phyloP scores from a whole-genome alignment of 2,797 vertebrate genomes.

The Xiphorhynchus erythropygius region DNA sequence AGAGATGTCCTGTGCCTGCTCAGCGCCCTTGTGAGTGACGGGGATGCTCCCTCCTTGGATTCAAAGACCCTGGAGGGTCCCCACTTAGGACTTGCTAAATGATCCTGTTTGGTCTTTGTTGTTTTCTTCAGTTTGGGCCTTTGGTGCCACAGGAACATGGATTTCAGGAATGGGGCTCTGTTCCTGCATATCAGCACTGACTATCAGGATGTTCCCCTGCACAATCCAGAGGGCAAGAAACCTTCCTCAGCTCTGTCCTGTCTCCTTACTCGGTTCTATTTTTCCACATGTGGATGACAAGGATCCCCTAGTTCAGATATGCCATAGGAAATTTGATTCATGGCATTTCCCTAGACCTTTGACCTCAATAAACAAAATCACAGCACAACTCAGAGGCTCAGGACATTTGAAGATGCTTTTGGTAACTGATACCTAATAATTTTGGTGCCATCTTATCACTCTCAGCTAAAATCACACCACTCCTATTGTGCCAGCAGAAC shows the following conservation, averaged over 20 bases:
- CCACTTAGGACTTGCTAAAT: not conserved
- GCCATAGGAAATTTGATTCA: not conserved
- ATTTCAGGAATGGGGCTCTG: not conserved
- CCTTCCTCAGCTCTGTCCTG: not conserved
- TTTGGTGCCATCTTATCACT: not conserved
- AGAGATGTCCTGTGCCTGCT: not conserved
- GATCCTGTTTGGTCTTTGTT: not conserved
- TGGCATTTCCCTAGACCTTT: not conserved
- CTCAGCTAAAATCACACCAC: not conserved
- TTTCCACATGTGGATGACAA: not conserved
- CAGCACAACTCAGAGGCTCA: not conserved
- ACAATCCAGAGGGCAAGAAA: not conserved
- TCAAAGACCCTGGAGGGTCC: not conserved
- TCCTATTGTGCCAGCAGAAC: not conserved
- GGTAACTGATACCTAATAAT: not conserved
- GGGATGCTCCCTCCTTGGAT: not conserved
- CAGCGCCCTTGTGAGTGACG: accelerated
- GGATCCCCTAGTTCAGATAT: not conserved
- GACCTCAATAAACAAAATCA: not conserved
- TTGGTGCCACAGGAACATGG: not conserved
- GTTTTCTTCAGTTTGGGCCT: not conserved
- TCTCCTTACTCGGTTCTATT: not conserved
- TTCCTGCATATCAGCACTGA: not conserved
- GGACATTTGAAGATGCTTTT: not conserved
- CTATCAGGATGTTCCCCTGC: not conserved